Evolutionary conservation across 2,888 invertebrate genomes (phyloP).

Genomic region (Globia sparganii): DNA sequence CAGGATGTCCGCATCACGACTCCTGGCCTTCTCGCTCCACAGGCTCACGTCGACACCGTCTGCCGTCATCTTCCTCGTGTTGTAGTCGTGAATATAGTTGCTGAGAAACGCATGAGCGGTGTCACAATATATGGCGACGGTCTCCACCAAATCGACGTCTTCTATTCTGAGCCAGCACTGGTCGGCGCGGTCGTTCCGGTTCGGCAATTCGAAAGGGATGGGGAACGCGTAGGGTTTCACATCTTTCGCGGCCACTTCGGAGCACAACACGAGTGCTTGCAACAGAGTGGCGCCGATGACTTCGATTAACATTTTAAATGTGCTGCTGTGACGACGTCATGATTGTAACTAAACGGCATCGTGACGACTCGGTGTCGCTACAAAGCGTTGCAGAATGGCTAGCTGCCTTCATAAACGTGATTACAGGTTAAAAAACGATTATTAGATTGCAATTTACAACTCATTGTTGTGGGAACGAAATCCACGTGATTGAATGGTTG

Average conservation of each 20-base stretch:
- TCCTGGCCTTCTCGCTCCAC: slow-evolving; percentile 81
- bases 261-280: slow-evolving; percentile 66
- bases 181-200: slow-evolving; percentile 83
- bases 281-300: slow-evolving; percentile 69
- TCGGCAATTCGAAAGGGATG: slow-evolving; percentile 83
- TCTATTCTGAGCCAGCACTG: slow-evolving; percentile 87
- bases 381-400: slow-evolving; percentile 80
- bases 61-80: slow-evolving; percentile 82
- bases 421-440: slow-evolving; percentile 81
- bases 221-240: slow-evolving; percentile 79
- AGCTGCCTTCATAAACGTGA: slow-evolving; percentile 81
- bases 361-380: slow-evolving; percentile 76
- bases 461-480: slow-evolving; percentile 63
- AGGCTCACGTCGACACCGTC: slow-evolving; percentile 83
- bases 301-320: slow-evolving; percentile 87
- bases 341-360: slow-evolving; percentile 83
- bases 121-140: slow-evolving; percentile 79
- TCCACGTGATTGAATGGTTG: slow-evolving; percentile 69
- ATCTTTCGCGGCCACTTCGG: slow-evolving; percentile 68
- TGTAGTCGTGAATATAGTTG: slow-evolving; percentile 83
- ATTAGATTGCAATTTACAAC: slow-evolving; percentile 83
- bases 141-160: slow-evolving; percentile 83
- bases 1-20: slow-evolving; percentile 69
- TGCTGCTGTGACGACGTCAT: slow-evolving; percentile 82
- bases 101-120: slow-evolving; percentile 81